These are phyloP conservation scores for Dinoponera quadriceps DNA, from an alignment of 1,140 invertebrate species.

Conservation along the genomic window DNA sequence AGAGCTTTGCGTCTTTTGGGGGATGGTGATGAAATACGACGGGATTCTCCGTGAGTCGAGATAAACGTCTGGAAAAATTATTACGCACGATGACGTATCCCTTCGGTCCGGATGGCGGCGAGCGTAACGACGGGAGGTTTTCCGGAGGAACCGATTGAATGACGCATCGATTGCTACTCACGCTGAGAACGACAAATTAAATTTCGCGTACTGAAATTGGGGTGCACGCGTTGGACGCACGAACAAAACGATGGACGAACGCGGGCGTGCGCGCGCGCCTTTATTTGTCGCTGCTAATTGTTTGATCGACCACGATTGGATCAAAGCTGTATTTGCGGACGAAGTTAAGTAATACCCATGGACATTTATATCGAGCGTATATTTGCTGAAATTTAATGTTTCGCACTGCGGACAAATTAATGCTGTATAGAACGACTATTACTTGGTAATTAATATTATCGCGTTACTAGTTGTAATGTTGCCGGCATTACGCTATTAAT, in stretches of 20 bases:
- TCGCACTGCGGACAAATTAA: constrained; percentile 50
- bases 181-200: constrained; percentile 32
- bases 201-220: constrained; percentile 45
- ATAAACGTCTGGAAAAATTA: constrained; percentile 56
- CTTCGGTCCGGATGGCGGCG: background rate
- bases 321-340: constrained; percentile 50
- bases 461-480: constrained; percentile 54
- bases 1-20: constrained; percentile 53
- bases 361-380: constrained; percentile 28
- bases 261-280: constrained; percentile 21
- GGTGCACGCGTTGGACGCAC: background rate
- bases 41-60: constrained; percentile 25
- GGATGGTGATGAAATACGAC: constrained; percentile 59
- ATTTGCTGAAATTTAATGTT: constrained; percentile 60
- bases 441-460: constrained; percentile 59
- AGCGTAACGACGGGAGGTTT: background rate
- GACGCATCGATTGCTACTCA: constrained; percentile 31
- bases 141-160: background rate
- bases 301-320: constrained; percentile 55
- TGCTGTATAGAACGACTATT: constrained; percentile 36
- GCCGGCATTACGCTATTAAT: constrained; percentile 56
- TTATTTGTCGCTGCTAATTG: constrained; percentile 59
- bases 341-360: constrained; percentile 52
- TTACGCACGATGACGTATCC: constrained; percentile 27
- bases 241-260: background rate